A percentile compares a stretch with the other conserved stretches of the same genome.
Conservation (phyloP, 2,113 vertebrate species). For the Apeltes quadracus region DNA sequence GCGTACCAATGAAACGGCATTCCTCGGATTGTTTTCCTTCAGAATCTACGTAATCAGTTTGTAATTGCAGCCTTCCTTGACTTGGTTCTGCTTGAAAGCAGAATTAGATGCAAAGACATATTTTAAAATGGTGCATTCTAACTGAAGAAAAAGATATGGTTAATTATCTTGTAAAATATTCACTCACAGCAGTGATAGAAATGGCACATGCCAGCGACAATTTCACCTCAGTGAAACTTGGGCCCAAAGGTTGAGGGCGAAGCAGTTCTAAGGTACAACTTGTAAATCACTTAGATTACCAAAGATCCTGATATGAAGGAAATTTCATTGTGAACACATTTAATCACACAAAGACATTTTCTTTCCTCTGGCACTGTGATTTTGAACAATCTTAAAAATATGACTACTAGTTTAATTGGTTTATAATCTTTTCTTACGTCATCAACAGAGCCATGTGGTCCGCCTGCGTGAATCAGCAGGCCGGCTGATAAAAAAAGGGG, state of each 20-base stretch:
- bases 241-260: constrained; percentile 18
- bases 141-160: constrained; percentile 8
- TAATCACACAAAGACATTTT: not conserved
- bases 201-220: constrained; percentile 50
- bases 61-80: not conserved
- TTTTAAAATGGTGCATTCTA: not conserved
- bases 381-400: not conserved
- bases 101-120: constrained; percentile 1
- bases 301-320: not conserved
- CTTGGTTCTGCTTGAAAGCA: constrained; percentile 11
- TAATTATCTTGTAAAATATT: constrained; percentile 21
- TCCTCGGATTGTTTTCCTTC: not conserved
- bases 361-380: not conserved
- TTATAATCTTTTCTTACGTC: not conserved
- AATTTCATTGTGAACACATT: not conserved
- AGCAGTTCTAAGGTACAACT: not conserved
- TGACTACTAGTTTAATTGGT: not conserved
- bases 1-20: constrained; percentile 4
- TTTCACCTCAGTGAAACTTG: constrained; percentile 51
- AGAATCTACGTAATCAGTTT: not conserved
- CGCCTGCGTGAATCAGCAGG: constrained; percentile 2
- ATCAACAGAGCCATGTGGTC: not conserved
- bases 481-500: constrained; percentile 29
- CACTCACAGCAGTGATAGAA: constrained; percentile 48
- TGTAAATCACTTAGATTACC: no score